These are phyloP conservation scores for Anoplopoma fimbria DNA, from an alignment of 2,113 vertebrate genomes.

Conservation along the genomic window DNA sequence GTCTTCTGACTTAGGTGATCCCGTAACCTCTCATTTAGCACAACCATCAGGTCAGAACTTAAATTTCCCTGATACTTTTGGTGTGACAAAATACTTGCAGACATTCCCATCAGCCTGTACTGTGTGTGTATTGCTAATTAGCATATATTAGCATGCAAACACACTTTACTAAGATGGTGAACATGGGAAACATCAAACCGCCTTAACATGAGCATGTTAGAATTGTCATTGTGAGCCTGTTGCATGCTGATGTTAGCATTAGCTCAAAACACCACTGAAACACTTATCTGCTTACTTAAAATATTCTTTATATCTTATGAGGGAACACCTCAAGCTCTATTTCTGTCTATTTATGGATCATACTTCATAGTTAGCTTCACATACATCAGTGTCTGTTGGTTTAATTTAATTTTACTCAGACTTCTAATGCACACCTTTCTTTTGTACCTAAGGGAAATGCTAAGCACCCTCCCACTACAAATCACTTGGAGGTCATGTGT, in stretches of 20 bases:
- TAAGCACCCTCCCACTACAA: slow-evolving; percentile 55
- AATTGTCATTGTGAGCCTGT: not conserved
- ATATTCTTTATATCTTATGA: not conserved
- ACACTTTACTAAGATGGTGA: too few relatives aligned
- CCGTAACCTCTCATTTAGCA: not conserved
- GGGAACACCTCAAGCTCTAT: too few relatives aligned
- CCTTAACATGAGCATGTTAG: not conserved
- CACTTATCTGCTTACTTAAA: not conserved
- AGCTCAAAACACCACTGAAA: not conserved
- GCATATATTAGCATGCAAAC: not conserved
- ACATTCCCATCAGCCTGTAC: not conserved
- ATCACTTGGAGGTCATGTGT: slow-evolving; percentile 68
- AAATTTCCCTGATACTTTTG: not conserved
- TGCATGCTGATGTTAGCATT: not conserved
- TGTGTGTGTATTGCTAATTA: not conserved
- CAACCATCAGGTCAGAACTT: not conserved
- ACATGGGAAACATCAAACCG: too few relatives aligned
- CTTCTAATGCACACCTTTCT: slow-evolving; percentile 39
- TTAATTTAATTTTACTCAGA: slow-evolving; percentile 29
- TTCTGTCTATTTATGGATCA: too few relatives aligned
- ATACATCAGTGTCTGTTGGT: slow-evolving; percentile 14
- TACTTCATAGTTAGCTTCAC: slow-evolving; percentile 1
- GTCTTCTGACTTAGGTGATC: not conserved
- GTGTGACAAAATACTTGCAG: not conserved
- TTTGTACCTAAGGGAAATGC: slow-evolving; percentile 61